Evolutionary conservation across 2,888 invertebrate genomes (phyloP).

Genomic region (Orthosia incerta): DNA sequence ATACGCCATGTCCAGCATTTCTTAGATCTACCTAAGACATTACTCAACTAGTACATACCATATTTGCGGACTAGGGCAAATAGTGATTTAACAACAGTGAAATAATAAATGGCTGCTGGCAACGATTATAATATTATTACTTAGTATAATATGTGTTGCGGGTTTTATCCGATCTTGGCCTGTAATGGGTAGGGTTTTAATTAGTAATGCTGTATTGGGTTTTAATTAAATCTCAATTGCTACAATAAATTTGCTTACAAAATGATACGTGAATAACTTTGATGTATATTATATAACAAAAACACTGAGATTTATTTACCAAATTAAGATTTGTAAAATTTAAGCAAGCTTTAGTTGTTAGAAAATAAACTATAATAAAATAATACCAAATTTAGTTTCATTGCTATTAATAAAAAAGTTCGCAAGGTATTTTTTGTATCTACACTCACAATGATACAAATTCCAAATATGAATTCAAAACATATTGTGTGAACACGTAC

Average conservation of each 20-base stretch:
- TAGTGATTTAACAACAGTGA: constrained; percentile 43
- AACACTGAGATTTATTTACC: neutral
- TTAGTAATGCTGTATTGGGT: neutral
- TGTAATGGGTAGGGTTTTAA: constrained; percentile 28
- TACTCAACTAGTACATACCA: constrained; percentile 37
- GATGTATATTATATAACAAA: neutral
- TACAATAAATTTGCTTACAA: neutral
- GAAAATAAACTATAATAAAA: too few relatives aligned
- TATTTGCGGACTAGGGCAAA: constrained; percentile 50
- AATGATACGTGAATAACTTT: neutral
- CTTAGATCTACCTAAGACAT: constrained; percentile 14
- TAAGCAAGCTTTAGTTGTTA: too few relatives aligned
- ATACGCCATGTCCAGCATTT: constrained; percentile 32
- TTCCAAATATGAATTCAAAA: too few relatives aligned
- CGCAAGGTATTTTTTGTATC: too few relatives aligned
- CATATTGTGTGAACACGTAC: too few relatives aligned
- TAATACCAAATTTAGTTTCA: too few relatives aligned
- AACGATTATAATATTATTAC: constrained; percentile 42
- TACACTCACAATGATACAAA: too few relatives aligned
- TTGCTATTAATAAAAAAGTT: too few relatives aligned
- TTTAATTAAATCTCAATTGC: neutral
- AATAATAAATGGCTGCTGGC: constrained; percentile 43
- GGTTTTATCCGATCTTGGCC: constrained; percentile 34
- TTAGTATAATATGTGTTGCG: constrained; percentile 46
- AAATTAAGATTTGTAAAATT: too few relatives aligned